Percentiles rank a stretch among this genome's conserved stretches.
phyloP scores from a whole-genome alignment of 2,888 invertebrate genomes.

The Thereva unica region DNA sequence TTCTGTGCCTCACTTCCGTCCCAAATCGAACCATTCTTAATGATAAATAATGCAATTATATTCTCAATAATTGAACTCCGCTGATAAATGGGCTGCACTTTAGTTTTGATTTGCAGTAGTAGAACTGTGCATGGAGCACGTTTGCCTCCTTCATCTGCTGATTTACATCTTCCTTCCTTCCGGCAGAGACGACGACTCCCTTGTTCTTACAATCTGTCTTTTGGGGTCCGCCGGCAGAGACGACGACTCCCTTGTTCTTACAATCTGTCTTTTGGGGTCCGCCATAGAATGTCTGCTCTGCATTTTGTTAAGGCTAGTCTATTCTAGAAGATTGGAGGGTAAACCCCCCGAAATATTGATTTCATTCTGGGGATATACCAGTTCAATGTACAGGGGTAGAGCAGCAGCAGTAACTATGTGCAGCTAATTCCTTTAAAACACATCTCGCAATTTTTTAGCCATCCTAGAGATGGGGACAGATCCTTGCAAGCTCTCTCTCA shows the following conservation, averaged over 20 bases:
- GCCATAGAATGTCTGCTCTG: too few species aligned
- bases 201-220: neutral
- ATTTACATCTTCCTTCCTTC: constrained; percentile 14
- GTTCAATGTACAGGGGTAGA: too few species aligned
- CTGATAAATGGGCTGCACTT: constrained; percentile 31
- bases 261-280: neutral
- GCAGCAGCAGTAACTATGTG: too few species aligned
- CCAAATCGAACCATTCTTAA: neutral
- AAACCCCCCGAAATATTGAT: too few species aligned
- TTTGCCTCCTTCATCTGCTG: constrained; percentile 1
- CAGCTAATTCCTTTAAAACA: too few species aligned
- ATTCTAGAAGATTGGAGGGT: too few species aligned
- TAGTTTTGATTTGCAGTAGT: constrained; percentile 28
- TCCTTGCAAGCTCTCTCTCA: constrained; percentile 7
- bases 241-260: neutral
- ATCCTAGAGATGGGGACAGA: neutral
- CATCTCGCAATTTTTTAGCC: neutral
- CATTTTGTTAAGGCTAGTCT: too few species aligned
- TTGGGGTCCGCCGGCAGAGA: neutral
- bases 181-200: neutral
- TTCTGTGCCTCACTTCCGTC: too few species aligned
- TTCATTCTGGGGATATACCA: too few species aligned
- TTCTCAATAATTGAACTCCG: constrained; percentile 30
- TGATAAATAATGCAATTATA: constrained; percentile 33
- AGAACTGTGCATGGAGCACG: neutral